Evolutionary conservation across 2,888 invertebrate species (phyloP).

Genomic region (Pristionchus exspectatus): DNA sequence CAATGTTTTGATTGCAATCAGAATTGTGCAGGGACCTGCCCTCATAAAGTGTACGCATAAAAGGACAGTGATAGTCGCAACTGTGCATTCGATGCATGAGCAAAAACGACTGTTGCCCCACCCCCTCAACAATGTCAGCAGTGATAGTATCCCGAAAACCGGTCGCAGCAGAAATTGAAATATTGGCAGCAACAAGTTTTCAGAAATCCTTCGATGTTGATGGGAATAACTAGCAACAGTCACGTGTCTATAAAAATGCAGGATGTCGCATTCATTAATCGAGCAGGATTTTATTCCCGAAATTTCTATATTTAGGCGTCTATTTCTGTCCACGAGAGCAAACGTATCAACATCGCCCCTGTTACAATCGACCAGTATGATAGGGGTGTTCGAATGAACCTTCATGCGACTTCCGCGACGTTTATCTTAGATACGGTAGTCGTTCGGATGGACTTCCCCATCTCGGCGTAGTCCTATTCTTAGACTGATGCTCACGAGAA

Average conservation of each 20-base stretch:
- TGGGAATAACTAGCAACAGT: not conserved
- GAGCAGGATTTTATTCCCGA: not conserved
- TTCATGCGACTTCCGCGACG: too few species aligned
- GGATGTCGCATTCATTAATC: not conserved
- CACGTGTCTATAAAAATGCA: not conserved
- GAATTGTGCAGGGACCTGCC: too few species aligned
- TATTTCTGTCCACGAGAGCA: not conserved
- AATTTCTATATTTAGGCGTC: not conserved
- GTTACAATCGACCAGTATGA: too few species aligned
- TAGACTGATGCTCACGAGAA: too few species aligned
- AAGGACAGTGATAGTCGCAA: too few species aligned
- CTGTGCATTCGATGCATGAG: too few species aligned
- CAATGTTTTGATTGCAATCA: too few species aligned
- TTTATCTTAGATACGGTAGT: too few species aligned
- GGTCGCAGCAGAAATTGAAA: not conserved
- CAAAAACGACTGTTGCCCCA: not conserved
- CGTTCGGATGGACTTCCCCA: too few species aligned
- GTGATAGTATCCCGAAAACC: not conserved
- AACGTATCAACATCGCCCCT: not conserved
- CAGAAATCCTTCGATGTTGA: not conserved
- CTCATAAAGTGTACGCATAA: too few species aligned
- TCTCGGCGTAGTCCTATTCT: too few species aligned
- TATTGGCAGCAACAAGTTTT: not conserved
- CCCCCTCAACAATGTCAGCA: not conserved
- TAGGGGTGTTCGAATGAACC: too few species aligned